Evolutionary conservation across 2,888 invertebrate species (phyloP), one percentile per base, ranked within the genome.

Genomic region (Diaphora mendica): DNA sequence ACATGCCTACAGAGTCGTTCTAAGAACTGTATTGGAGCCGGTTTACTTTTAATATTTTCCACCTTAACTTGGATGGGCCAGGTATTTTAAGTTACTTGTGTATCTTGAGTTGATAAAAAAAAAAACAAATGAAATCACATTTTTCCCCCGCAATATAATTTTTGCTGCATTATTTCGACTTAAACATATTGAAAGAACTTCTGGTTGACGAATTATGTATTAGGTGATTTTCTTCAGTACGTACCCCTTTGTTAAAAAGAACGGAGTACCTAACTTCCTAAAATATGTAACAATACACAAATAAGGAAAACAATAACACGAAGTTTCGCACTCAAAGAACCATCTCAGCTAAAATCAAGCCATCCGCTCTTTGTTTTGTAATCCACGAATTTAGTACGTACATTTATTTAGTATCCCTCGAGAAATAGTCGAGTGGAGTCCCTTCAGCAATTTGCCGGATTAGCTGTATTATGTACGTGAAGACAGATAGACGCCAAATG

Each of bases 391-490:
- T 83, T 83, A 76, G 76, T 68, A 83, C 79, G 74, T 62, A 82
- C 82, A 82, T 83, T 82, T 83, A 79, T 82, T 83, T 74, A 70
- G 76, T 71, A 83, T 82, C 82, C 84, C 82, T 17, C 65, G 82
- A 83, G 82, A 82, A 82, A 82, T 79, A 82, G 82, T 77, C 82
- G 68, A 64, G 68, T 55, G 39, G 70, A 82, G 83, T 82, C 84
- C 82, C 82, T 83, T 73, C 75, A 76, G 82, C 84, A 82, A 82
- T 82, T 82, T 77, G 76, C 75, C 68, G 79, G 82, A 82, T 82
- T 83, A 82, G 82, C 82, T 82, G 70, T 82, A 82, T 82, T 82
- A 82, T 82, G 84, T 78, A 77, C 80, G 84, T 55, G 79, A 79
- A 82, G 77, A 83, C 77, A 81, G 82, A 83, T 79, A 66, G 74